A percentile compares a stretch with the other conserved stretches of the same genome.
Conservation (phyloP, 2,797 vertebrate species). For the Rachycentron canadum region DNA sequence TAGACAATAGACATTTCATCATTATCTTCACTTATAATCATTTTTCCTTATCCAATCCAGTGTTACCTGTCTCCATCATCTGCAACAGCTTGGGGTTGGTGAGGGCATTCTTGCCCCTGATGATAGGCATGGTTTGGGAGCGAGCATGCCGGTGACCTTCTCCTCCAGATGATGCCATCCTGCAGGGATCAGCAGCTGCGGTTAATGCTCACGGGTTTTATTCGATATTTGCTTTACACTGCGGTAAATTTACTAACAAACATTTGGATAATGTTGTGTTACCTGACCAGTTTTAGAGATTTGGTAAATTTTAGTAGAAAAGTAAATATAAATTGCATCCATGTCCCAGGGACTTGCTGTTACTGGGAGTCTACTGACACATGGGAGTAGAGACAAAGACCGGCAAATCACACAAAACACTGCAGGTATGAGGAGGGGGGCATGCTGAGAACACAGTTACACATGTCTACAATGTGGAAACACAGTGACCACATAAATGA, state of each 20-base stretch:
- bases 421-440: conserved; percentile 58
- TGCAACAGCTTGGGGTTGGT: conserved; percentile 97
- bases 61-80: conserved; percentile 92
- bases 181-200: conserved; percentile 65
- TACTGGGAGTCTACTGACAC: conserved; percentile 47
- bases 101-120: conserved; percentile 95
- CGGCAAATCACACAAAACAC: conserved; percentile 65
- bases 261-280: background rate
- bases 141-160: conserved; percentile 95
- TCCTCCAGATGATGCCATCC: conserved; percentile 92
- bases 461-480: conserved; percentile 59
- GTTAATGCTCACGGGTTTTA: background rate
- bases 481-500: conserved; percentile 64
- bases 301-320: conserved; percentile 19
- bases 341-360: conserved; percentile 49
- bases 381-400: conserved; percentile 48
- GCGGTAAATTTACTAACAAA: conserved; percentile 7
- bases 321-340: conserved; percentile 28
- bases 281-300: background rate
- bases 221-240: conserved; percentile 8
- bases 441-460: conserved; percentile 78
- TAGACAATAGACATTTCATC: background rate
- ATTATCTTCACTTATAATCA: background rate
- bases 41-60: background rate
- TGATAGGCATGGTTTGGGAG: conserved; percentile 98